Base-by-base conservation (phyloP, 2,888 invertebrate genomes). In the Lissocephala sabroskyi region DNA sequence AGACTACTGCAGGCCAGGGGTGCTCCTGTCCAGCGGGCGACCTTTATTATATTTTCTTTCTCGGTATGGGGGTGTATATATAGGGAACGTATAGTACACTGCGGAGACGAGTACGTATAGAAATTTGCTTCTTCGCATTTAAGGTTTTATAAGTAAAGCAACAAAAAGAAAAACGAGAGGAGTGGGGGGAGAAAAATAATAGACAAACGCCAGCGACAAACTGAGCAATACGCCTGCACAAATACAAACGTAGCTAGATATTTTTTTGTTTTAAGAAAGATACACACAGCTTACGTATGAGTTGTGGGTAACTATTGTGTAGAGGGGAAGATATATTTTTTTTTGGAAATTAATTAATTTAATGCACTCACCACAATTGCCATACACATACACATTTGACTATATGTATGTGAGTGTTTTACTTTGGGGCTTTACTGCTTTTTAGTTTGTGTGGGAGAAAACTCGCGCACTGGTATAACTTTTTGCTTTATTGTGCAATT, bases 361-460 rank as follows among this genome's bases (percentile, higher is more conserved):
- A n/a, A n/a, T n/a, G n/a, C 19, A 89, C 91, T 89, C 86, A 92
- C 92, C 91, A 89, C 89, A 90, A 91, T 91, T 91, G 91, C 91
- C 91, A 92, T 92, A 91, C 91, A 92, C 91, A 92, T 92, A 91
- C 91, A 92, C 92, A 92, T 92, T 91, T 83, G 84, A 80, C 79
- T 81, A 66, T 80, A 75, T 71, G 80, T 71, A 62, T 41, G 46
- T 51, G 62, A n/a, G n/a, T n/a, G n/a, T n/a, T n/a, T n/a, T n/a
- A 65, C 74, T 75, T 71, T 16, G 23, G 16, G 14, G 14, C 14
- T 35, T 16, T 14, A 7, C 35, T 35, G 16, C 35, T 35, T 9
- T 35, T 11, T 35, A 10, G 14, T 36, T 14, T 10, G 13, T 17
- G 36, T 17, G 2, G 4, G 19, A 3, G 18, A 39, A 23, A 23